phyloP scores from a whole-genome alignment of 1,140 invertebrate species.

The Diabrotica virgifera region DNA sequence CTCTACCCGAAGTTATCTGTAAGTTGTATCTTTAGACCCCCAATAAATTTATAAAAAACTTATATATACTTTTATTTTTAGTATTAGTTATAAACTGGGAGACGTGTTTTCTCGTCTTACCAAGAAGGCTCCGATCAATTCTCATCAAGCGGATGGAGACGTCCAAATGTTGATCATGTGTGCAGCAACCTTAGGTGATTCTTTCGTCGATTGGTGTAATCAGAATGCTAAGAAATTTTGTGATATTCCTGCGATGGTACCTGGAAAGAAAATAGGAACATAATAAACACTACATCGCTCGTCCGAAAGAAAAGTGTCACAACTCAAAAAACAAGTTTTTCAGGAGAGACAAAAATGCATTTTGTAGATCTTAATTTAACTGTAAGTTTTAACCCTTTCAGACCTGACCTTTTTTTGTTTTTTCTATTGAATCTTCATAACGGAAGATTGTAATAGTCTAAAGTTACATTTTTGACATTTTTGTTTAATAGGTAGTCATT shows the following conservation, averaged over 20 bases:
- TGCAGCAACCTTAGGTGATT: conserved; percentile 51
- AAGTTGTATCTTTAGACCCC: neutral
- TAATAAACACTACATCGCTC: conserved; percentile 16
- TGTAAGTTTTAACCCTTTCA: too few species aligned
- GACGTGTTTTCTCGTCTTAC: conserved; percentile 55
- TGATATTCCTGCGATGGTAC: conserved; percentile 37
- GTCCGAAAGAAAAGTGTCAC: too few species aligned
- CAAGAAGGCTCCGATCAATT: conserved; percentile 43
- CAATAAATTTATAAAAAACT: neutral
- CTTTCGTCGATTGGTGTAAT: conserved; percentile 58
- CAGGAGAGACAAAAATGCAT: too few species aligned
- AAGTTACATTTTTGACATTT: too few species aligned
- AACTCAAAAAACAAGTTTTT: too few species aligned
- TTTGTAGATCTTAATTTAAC: too few species aligned
- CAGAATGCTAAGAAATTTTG: conserved; percentile 46
- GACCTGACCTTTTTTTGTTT: too few species aligned
- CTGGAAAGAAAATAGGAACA: conserved; percentile 32
- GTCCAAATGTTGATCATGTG: conserved; percentile 57
- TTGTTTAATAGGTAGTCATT: too few species aligned
- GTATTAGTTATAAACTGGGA: conserved; percentile 50
- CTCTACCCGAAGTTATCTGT: neutral
- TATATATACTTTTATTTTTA: conserved; percentile 16
- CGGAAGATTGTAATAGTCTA: too few species aligned
- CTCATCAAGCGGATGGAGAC: conserved; percentile 62
- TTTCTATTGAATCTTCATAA: too few species aligned